Conservation (phyloP, 2,113 vertebrate species). For the Tinamus guttatus region DNA sequence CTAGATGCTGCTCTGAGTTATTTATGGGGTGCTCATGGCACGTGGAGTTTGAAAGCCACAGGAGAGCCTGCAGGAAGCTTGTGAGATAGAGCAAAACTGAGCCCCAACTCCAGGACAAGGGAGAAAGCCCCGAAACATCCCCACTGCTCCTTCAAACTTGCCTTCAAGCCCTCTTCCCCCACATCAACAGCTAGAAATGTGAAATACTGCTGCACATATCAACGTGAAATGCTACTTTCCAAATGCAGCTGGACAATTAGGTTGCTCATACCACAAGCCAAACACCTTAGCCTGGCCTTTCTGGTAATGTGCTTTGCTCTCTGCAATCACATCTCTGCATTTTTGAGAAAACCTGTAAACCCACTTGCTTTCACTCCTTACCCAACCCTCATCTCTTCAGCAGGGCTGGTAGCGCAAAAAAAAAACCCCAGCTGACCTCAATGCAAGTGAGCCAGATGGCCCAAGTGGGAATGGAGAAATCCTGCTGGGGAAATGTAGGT, state of each 20-base stretch:
- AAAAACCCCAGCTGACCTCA: neutral
- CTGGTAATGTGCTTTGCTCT: neutral
- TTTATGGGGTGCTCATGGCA: neutral
- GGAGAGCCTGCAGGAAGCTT: neutral
- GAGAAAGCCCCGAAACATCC: neutral
- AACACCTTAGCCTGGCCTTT: neutral
- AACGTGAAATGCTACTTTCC: neutral
- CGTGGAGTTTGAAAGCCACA: neutral
- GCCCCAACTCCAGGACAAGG: neutral
- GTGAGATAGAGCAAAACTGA: neutral
- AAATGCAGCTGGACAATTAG: neutral
- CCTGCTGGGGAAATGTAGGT: too few species aligned
- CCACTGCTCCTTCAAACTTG: neutral
- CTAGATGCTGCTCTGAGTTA: neutral
- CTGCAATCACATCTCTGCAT: neutral
- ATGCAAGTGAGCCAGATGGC: neutral
- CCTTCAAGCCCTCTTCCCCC: neutral
- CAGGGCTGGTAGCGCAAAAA: neutral
- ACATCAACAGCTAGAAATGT: neutral
- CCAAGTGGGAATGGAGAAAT: neutral
- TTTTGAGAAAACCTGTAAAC: neutral
- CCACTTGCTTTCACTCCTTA: neutral
- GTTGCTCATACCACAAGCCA: neutral
- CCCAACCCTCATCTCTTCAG: neutral
- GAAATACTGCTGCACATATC: neutral